Conservation (phyloP, 2,888 invertebrate species). For the Perdita meconis region DNA sequence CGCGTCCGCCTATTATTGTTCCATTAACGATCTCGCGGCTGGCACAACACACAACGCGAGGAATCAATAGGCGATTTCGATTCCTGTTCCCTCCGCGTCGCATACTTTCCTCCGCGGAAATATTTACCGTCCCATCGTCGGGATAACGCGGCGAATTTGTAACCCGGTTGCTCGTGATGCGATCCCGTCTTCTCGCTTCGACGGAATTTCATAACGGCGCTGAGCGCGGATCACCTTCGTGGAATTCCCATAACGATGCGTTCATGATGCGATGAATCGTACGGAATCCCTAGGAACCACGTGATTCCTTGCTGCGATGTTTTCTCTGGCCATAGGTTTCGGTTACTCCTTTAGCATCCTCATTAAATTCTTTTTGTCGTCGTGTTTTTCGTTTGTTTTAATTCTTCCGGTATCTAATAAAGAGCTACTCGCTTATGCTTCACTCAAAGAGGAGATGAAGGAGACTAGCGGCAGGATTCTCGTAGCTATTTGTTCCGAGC, state of each 20-base stretch:
- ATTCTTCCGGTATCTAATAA: too few species aligned
- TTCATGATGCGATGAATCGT: conserved; percentile 10
- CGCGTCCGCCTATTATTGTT: conserved; percentile 62
- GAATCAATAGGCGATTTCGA: conserved; percentile 55
- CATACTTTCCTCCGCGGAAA: conserved; percentile 5
- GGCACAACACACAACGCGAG: conserved; percentile 31
- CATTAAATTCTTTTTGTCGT: too few species aligned
- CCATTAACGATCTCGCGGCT: conserved; percentile 57
- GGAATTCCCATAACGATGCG: conserved; percentile 35
- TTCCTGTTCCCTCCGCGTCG: conserved; percentile 4
- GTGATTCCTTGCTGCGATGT: background rate
- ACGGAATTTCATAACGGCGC: conserved; percentile 48
- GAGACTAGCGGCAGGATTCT: too few species aligned
- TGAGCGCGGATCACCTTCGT: background rate
- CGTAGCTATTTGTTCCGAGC: too few species aligned
- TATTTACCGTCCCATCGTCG: conserved; percentile 2
- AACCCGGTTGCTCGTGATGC: conserved; percentile 1
- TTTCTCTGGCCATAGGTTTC: too few species aligned
- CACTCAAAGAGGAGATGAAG: too few species aligned
- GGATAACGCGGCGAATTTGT: conserved; percentile 1
- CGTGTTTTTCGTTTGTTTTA: too few species aligned
- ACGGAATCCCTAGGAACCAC: conserved; percentile 17
- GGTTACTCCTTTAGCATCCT: too few species aligned
- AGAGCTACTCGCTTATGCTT: too few species aligned
- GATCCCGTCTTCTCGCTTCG: conserved; percentile 2